Evolutionary conservation across 2,113 vertebrate genomes (phyloP).

Genomic region (Sander vitreus): DNA sequence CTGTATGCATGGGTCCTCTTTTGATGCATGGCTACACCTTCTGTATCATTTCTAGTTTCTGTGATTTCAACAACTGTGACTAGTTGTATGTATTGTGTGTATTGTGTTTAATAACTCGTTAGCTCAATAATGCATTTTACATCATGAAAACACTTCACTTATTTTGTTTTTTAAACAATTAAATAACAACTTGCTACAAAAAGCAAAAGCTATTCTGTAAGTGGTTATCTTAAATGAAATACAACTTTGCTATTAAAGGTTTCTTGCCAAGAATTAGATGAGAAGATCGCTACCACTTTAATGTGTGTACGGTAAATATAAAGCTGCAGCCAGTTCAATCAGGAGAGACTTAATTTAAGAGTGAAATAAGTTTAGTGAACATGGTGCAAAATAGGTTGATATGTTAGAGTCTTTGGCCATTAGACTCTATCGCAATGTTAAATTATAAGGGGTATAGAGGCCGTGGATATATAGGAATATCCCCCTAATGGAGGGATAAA

Average conservation of each 20-base stretch:
- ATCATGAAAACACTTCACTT: neutral
- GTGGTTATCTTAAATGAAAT: neutral
- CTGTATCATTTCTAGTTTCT: neutral
- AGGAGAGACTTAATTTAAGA: too few relatives aligned
- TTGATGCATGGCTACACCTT: neutral
- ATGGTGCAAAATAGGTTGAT: too few relatives aligned
- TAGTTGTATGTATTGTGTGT: neutral
- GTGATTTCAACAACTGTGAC: too few relatives aligned
- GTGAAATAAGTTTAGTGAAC: too few relatives aligned
- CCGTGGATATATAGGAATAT: too few relatives aligned
- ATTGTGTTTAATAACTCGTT: neutral
- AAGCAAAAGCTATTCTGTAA: neutral
- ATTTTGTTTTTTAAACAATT: neutral
- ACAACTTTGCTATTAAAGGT: neutral
- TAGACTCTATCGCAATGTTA: too few relatives aligned
- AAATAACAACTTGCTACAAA: neutral
- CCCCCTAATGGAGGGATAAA: too few relatives aligned
- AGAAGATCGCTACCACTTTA: neutral
- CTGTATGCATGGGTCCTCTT: neutral
- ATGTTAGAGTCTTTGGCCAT: too few relatives aligned
- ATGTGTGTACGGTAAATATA: neutral
- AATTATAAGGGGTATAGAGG: too few relatives aligned
- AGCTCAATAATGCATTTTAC: neutral
- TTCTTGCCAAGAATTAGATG: neutral
- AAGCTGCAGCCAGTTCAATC: neutral